phyloP scores from a whole-genome alignment of 2,797 vertebrate species.

The Channa striata region DNA sequence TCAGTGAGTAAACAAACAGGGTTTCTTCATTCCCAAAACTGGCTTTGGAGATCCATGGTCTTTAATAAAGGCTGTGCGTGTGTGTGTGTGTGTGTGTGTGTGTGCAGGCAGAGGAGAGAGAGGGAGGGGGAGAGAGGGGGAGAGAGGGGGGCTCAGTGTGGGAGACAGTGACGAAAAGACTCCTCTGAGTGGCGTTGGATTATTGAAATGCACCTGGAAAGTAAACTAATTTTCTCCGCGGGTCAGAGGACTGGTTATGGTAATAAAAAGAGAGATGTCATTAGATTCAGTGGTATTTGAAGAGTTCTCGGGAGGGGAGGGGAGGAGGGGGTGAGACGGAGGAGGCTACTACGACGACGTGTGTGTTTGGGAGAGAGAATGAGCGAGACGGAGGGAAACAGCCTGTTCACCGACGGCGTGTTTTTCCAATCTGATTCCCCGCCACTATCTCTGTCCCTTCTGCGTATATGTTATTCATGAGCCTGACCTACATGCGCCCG shows the following conservation, averaged over 20 bases:
- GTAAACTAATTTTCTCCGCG: constrained; percentile 70
- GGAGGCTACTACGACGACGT: constrained; percentile 26
- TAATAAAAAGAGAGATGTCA: constrained; percentile 78
- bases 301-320: constrained; percentile 54
- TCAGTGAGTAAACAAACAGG: constrained; percentile 49
- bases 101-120: constrained; percentile 36
- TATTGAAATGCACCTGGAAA: constrained; percentile 75
- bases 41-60: constrained; percentile 46
- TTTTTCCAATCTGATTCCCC: constrained; percentile 64
- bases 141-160: constrained; percentile 13
- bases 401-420: constrained; percentile 20
- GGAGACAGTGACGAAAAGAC: constrained; percentile 42
- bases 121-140: constrained; percentile 15
- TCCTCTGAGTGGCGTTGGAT: constrained; percentile 58
- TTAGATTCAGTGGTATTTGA: constrained; percentile 76
- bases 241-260: constrained; percentile 77
- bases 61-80: constrained; percentile 63
- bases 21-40: constrained; percentile 41
- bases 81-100: constrained; percentile 50
- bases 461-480: constrained; percentile 76
- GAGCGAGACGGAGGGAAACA: constrained; percentile 29
- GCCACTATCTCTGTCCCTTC: constrained; percentile 56
- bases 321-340: constrained; percentile 6
- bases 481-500: constrained; percentile 72
- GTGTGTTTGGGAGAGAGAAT: constrained; percentile 40